Conservation (phyloP, 2,797 vertebrate genomes). For the Triplophysa yarkandensis region DNA sequence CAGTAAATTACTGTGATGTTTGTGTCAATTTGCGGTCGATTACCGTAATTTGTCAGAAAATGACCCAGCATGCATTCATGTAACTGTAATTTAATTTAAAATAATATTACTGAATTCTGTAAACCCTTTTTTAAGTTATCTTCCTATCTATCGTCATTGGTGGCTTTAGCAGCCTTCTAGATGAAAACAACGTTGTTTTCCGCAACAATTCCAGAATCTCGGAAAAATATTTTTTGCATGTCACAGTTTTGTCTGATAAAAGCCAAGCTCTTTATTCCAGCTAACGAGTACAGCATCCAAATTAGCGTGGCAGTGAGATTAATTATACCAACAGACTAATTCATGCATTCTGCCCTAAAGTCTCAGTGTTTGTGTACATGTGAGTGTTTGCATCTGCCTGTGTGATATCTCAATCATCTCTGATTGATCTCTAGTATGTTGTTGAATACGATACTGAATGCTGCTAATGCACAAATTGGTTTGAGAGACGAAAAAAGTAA, state of each 20-base stretch:
- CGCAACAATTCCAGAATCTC: slow-evolving; percentile 41
- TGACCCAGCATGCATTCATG: no score
- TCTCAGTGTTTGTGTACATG: slow-evolving; percentile 19
- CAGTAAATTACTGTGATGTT: no score
- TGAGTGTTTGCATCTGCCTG: slow-evolving; percentile 33
- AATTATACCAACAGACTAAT: slow-evolving; percentile 52
- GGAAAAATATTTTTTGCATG: slow-evolving; percentile 38
- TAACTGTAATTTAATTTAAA: no score
- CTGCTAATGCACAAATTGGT: slow-evolving; percentile 7
- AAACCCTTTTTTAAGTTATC: no score
- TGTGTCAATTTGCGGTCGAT: no score
- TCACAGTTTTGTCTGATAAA: slow-evolving; percentile 38
- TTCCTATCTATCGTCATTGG: no score
- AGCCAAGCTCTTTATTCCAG: slow-evolving; percentile 44
- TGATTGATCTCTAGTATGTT: slow-evolving; percentile 30
- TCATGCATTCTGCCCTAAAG: slow-evolving; percentile 48
- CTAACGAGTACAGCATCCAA: slow-evolving; percentile 48
- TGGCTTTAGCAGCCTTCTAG: no score
- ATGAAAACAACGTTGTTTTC: not conserved
- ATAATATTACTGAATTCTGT: no score
- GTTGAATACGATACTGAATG: slow-evolving; percentile 23
- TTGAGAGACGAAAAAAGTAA: not conserved
- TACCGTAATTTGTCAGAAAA: no score
- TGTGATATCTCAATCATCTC: slow-evolving; percentile 32
- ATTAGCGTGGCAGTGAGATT: slow-evolving; percentile 46